These are phyloP conservation scores for Recurvirostra avosetta DNA, from an alignment of 2,113 vertebrate species.

Conservation along the genomic window DNA sequence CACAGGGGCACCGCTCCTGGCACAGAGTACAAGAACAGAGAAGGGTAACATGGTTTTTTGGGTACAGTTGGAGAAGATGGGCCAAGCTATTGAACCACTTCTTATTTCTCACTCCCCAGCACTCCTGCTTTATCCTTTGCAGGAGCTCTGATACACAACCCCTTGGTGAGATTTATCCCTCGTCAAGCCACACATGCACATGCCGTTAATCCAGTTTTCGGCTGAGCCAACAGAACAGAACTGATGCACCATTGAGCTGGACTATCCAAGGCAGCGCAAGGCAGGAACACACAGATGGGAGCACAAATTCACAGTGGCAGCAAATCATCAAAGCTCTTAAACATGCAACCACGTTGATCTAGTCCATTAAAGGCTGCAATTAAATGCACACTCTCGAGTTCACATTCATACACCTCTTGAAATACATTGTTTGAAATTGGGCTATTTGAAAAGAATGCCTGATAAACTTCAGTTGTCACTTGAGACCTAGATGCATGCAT, in stretches of 20 bases:
- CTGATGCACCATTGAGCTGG: not conserved
- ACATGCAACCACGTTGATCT: not conserved
- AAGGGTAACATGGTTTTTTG: not conserved
- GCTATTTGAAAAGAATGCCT: not conserved
- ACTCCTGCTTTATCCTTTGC: not conserved
- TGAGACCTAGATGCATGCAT: not conserved
- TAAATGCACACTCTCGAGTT: not conserved
- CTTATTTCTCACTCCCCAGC: not conserved
- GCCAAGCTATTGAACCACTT: not conserved
- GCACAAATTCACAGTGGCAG: not conserved
- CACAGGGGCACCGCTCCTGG: not conserved
- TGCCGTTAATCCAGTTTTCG: not conserved
- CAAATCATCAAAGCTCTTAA: not conserved
- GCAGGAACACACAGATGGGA: not conserved
- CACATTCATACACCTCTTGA: not conserved
- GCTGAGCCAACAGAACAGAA: not conserved
- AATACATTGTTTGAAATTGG: not conserved
- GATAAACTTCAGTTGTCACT: not conserved
- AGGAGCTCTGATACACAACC: not conserved
- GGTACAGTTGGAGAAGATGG: not conserved
- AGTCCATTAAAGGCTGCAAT: not conserved
- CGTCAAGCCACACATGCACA: not conserved
- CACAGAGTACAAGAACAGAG: not conserved
- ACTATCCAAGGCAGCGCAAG: too few relatives aligned
- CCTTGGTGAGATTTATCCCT: not conserved